A percentile compares a stretch with the other conserved stretches of the same genome.
phyloP scores from a whole-genome alignment of 1,140 invertebrate genomes.

The Limonius californicus region DNA sequence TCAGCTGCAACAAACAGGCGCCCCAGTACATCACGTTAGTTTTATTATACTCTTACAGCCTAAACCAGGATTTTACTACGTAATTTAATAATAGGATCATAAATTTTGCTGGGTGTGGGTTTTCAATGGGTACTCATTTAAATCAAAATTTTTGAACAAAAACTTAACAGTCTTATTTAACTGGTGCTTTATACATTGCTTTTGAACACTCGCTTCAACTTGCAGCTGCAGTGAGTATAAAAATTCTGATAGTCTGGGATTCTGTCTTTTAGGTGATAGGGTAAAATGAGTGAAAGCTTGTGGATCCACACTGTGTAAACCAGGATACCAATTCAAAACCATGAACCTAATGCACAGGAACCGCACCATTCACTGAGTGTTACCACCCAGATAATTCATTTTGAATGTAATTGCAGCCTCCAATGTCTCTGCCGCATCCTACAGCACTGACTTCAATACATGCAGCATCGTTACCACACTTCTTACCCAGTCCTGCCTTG shows the following conservation, averaged over 20 bases:
- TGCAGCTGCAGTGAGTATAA: not conserved
- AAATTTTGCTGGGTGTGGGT: no score
- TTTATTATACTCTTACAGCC: slow-evolving; percentile 14
- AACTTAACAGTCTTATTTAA: no score
- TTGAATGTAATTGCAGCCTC: slow-evolving; percentile 51
- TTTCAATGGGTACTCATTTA: no score
- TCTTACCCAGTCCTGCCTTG: slow-evolving; percentile 77
- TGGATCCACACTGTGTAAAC: no score
- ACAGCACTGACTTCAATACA: slow-evolving; percentile 77
- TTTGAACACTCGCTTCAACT: not conserved
- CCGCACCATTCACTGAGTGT: no score
- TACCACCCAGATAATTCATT: not conserved
- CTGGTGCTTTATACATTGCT: slow-evolving; percentile 2
- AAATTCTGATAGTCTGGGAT: slow-evolving; percentile 31
- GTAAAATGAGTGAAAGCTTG: not conserved
- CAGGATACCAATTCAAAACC: no score
- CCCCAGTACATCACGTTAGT: slow-evolving; percentile 52
- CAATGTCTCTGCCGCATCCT: slow-evolving; percentile 73
- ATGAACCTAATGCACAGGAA: no score
- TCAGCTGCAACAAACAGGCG: slow-evolving; percentile 50
- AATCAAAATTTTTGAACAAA: no score
- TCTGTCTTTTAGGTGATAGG: slow-evolving; percentile 22
- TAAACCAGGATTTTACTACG: no score
- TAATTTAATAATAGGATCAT: no score
- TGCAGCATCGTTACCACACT: slow-evolving; percentile 67